phyloP scores from a whole-genome alignment of 2,888 invertebrate genomes.

The Nipponacmea schrenckii region DNA sequence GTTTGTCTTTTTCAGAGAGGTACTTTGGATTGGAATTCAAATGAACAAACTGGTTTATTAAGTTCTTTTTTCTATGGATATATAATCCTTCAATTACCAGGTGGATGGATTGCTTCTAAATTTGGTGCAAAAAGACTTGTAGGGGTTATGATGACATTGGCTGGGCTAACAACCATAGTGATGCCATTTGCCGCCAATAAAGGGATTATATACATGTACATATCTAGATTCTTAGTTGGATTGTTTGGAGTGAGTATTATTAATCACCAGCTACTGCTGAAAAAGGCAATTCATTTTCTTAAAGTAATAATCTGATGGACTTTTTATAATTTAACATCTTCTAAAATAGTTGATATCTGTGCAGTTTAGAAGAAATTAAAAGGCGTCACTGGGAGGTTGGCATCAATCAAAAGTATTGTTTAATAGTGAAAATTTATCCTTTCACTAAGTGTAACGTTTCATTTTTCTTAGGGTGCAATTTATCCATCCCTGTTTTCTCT shows the following conservation, averaged over 20 bases:
- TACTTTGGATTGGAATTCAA: constrained; percentile 32
- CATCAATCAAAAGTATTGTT: no score
- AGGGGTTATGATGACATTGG: constrained; percentile 19
- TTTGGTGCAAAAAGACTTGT: constrained; percentile 30
- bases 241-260: constrained; percentile 29
- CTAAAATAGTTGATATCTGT: no score
- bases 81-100: constrained; percentile 21
- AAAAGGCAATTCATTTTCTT: no score
- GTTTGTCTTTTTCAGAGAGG: constrained; percentile 14
- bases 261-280: background rate
- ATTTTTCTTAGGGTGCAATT: constrained; percentile 73
- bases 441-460: no score
- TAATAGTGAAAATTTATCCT: no score
- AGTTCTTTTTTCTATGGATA: constrained; percentile 37
- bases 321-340: no score
- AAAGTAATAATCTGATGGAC: no score
- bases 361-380: no score
- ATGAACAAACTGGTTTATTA: constrained; percentile 24
- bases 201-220: constrained; percentile 23
- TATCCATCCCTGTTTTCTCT: constrained; percentile 96
- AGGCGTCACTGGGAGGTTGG: no score
- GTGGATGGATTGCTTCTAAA: constrained; percentile 32
- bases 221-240: constrained; percentile 29
- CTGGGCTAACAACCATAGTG: constrained; percentile 23
- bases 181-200: constrained; percentile 26